Conservation (phyloP, 2,797 vertebrate genomes). For the Notamacropus eugenii region DNA sequence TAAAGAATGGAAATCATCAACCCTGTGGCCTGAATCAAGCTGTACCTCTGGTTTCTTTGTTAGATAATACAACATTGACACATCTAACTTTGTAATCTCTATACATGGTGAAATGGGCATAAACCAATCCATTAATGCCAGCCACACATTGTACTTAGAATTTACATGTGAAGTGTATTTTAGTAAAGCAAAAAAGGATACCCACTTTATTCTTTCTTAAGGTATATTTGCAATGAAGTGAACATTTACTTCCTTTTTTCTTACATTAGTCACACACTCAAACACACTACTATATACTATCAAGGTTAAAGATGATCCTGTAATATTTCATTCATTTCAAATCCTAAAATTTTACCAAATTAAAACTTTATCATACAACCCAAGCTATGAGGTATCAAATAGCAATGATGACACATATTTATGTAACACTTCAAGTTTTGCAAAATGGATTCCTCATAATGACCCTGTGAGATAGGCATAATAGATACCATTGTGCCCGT, state of each 20-base stretch:
- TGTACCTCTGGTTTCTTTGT: neutral
- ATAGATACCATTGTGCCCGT: neutral
- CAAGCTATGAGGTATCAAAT: neutral
- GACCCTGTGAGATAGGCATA: neutral
- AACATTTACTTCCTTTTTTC: neutral
- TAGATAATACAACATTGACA: conserved; percentile 7
- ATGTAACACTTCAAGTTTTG: neutral
- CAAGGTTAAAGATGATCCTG: neutral
- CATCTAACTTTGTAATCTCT: conserved; percentile 47
- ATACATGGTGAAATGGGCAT: neutral
- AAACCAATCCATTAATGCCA: conserved; percentile 43
- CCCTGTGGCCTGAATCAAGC: neutral
- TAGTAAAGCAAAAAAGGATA: conserved; percentile 24
- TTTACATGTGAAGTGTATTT: conserved; percentile 35
- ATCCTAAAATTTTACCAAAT: neutral
- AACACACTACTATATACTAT: neutral
- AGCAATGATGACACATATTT: neutral
- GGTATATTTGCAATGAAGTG: neutral
- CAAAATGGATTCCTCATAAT: neutral
- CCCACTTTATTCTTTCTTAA: neutral
- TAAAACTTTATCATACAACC: neutral
- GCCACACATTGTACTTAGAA: neutral
- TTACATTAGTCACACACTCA: neutral
- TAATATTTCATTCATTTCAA: neutral
- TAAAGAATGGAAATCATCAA: neutral